Evolutionary conservation across 2,888 invertebrate species (phyloP), one percentile per base, ranked within the genome.

Genomic region (Epirrhoe alternata): DNA sequence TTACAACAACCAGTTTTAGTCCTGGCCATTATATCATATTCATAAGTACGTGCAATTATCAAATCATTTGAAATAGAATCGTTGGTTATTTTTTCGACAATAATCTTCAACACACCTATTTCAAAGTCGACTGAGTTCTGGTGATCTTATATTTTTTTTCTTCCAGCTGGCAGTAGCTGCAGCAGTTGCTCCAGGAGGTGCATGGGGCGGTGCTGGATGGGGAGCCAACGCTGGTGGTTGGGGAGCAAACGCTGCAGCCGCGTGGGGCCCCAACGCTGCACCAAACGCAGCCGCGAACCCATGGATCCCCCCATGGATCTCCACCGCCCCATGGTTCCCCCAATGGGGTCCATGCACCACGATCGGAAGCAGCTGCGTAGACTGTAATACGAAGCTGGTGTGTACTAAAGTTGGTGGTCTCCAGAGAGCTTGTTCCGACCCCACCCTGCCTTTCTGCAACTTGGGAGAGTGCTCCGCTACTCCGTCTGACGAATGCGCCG

Each of bases 391-490:
- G 0, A 91, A 81, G 68, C 52, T 84, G 1, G 82, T 90, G 10
- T 92, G 93, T 80, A 92, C 91, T 0, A 90, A 90, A 71, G 68
- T 91, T 24, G 92, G 93, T 4, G 89, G 86, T 3, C 70, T 92
- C 0, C 80, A 86, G 60, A 82, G 80, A 10, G 72, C 86, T 7
- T 93, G 93, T 75, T 73, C 79, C 1, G 93, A 92, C 74, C 92
- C 92, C 0, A 81, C 86, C 0, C 71, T 87, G 16, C 93, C 93
- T 0, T 84, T 88, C 77, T 93, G 93, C 81, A 92, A 91, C 77
- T 81, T 88, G 8, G 93, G 93, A n/a, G 83, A 83, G 64, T 93
- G 93, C 77, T 92, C 93, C 0, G 92, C 90, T 6, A 91, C 92
- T 0, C 90, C 93, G 0, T 68, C 89, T 0, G 85, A 73, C 0